Conservation (phyloP, 2,888 invertebrate species). For the Chirona hameri region DNA sequence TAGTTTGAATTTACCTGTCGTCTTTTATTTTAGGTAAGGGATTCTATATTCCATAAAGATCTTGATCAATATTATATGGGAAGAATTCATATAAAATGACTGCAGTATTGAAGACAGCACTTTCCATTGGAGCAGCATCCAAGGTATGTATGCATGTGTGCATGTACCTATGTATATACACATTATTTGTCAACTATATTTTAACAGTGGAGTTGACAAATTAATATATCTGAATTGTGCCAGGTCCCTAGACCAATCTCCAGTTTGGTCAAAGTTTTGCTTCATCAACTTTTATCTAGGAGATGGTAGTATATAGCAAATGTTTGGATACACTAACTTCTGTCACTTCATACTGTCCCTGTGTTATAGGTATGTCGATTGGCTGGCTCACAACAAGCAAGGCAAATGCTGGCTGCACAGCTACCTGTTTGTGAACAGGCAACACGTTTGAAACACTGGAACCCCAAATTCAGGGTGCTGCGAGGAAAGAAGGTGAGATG, state of each 20-base stretch:
- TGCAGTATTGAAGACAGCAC: neutral
- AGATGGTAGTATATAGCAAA: neutral
- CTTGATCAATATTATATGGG: too few species aligned
- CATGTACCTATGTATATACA: too few species aligned
- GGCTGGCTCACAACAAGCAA: neutral
- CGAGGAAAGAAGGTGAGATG: neutral
- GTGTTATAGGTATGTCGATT: neutral
- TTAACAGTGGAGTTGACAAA: too few species aligned
- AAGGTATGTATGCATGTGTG: neutral
- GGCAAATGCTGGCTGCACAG: neutral
- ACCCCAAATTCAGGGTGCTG: neutral
- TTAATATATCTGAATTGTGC: too few species aligned
- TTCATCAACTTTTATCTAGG: neutral
- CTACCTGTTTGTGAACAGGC: neutral
- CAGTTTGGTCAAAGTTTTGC: neutral
- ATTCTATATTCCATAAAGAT: too few species aligned
- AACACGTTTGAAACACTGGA: neutral
- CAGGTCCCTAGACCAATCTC: neutral
- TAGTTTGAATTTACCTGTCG: too few species aligned
- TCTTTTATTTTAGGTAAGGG: too few species aligned
- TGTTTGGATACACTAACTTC: neutral
- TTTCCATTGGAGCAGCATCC: neutral
- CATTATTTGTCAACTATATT: too few species aligned
- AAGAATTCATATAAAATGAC: neutral
- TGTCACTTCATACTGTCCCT: neutral